Percentiles rank a stretch among this genome's conserved stretches.
Conservation (phyloP, 2,113 vertebrate species). For the Mormyrus lacerda region DNA sequence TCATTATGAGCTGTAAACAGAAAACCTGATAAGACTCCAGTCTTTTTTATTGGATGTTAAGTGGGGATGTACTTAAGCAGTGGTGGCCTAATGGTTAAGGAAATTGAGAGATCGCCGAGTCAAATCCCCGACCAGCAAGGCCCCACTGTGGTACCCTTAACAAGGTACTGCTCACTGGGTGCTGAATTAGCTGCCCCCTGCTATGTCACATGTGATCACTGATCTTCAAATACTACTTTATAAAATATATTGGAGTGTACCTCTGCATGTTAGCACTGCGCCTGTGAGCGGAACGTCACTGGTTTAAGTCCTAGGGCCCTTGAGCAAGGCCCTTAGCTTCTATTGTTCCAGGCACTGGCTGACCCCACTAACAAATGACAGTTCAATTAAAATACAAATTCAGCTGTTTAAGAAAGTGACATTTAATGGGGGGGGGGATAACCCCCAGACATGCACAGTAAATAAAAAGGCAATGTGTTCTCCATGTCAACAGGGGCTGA, state of each 20-base stretch:
- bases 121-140: no score
- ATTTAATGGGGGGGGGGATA: not conserved
- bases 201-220: no score
- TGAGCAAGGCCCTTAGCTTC: not conserved
- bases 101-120: no score
- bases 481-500: not conserved
- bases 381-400: not conserved
- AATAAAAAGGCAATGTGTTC: not conserved
- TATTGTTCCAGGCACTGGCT: not conserved
- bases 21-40: not conserved
- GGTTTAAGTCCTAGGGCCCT: not conserved
- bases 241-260: not conserved
- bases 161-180: no score
- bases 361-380: not conserved
- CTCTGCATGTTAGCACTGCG: not conserved
- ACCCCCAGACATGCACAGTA: not conserved
- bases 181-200: no score
- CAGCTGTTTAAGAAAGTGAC: not conserved
- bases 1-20: not conserved
- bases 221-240: not conserved
- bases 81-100: no score
- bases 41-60: not conserved
- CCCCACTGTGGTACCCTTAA: no score
- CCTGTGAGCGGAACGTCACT: not conserved
- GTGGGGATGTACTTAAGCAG: no score